These are phyloP conservation scores for Trissolcus japonicus DNA, from an alignment of 2,888 invertebrate genomes.

Conservation along the genomic window DNA sequence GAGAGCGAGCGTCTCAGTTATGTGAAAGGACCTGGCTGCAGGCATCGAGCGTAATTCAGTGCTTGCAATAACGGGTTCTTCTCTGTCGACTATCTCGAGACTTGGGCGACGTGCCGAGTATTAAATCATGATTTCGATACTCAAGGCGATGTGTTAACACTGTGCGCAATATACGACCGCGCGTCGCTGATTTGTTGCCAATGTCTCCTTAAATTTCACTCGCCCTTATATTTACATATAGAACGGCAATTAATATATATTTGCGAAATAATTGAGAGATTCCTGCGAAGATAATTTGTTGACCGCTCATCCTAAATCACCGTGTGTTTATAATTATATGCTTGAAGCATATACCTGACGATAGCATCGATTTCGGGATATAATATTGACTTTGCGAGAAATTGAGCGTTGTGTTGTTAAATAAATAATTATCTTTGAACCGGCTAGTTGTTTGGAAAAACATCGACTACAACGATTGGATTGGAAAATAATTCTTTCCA, in stretches of 20 bases:
- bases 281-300: conserved; percentile 20
- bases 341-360: too few species aligned
- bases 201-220: conserved; percentile 38
- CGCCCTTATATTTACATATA: conserved; percentile 53
- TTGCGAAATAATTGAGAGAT: conserved; percentile 1
- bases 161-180: conserved; percentile 41
- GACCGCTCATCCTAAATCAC: conserved; percentile 10
- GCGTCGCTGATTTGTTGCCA: conserved; percentile 38
- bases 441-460: too few species aligned
- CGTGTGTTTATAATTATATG: too few species aligned
- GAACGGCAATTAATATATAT: conserved; percentile 19
- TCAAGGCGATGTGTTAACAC: conserved; percentile 55
- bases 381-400: too few species aligned
- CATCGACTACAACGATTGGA: not conserved
- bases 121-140: conserved; percentile 56
- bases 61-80: conserved; percentile 58
- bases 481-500: not conserved
- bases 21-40: conserved; percentile 48
- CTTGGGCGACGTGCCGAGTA: conserved; percentile 37
- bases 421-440: too few species aligned
- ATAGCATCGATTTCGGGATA: too few species aligned
- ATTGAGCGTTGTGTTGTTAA: too few species aligned
- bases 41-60: conserved; percentile 58
- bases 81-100: conserved; percentile 51
- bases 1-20: conserved; percentile 39